phyloP scores from a whole-genome alignment of 2,113 vertebrate species.

The Etheostoma spectabile region DNA sequence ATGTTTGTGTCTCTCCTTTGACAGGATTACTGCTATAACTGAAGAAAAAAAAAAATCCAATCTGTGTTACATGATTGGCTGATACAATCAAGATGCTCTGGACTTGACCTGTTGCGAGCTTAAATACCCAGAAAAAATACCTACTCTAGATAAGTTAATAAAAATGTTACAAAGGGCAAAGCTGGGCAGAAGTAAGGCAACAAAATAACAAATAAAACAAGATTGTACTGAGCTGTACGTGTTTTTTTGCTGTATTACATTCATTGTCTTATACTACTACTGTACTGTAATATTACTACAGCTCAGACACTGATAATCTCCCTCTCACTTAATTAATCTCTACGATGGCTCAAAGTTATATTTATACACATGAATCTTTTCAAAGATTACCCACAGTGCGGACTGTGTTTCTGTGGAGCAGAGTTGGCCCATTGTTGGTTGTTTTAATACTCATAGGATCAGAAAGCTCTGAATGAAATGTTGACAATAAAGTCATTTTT shows the following conservation, averaged over 20 bases:
- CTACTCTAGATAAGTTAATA: not conserved
- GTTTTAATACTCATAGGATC: not conserved
- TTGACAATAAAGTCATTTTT: not conserved
- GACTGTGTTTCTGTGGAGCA: not conserved
- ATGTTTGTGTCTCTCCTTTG: not conserved
- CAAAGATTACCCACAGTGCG: not conserved
- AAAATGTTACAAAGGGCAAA: not conserved
- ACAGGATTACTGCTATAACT: not conserved
- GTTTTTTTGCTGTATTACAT: slow-evolving; percentile 19
- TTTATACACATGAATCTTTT: slow-evolving; percentile 13
- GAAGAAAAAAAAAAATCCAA: not conserved
- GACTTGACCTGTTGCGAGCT: not conserved
- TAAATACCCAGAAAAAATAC: not conserved
- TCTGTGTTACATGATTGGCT: not conserved
- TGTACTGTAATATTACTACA: no score
- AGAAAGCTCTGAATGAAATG: not conserved
- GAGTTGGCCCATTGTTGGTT: not conserved
- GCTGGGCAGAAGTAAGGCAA: not conserved
- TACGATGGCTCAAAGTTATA: not conserved
- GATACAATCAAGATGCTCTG: not conserved
- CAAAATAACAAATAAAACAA: not conserved
- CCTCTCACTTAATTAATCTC: not conserved
- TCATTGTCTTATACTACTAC: not conserved
- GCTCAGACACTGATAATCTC: slow-evolving; percentile 20
- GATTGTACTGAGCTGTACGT: not conserved